Evolutionary conservation across 1,140 invertebrate genomes (phyloP).

Genomic region (Spodoptera frugiperda): DNA sequence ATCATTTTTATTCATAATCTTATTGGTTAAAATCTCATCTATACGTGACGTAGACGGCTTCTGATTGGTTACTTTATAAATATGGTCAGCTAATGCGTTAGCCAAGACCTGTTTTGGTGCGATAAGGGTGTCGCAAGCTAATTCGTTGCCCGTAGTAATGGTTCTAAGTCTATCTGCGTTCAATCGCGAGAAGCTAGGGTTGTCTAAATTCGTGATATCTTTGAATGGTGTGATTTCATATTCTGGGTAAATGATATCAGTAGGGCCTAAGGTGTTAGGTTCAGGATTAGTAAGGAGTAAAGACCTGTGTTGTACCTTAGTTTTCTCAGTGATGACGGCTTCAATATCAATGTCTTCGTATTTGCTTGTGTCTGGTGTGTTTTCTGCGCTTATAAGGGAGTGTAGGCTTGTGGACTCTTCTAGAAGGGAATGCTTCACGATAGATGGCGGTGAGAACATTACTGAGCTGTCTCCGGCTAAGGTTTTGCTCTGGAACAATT

Average conservation of each 20-base stretch:
- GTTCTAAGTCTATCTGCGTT: conserved; percentile 82
- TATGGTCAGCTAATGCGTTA: conserved; percentile 82
- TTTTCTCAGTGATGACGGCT: conserved; percentile 73
- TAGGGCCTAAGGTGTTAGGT: conserved; percentile 64
- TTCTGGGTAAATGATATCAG: conserved; percentile 37
- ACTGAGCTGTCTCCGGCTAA: conserved; percentile 92
- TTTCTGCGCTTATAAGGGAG: conserved; percentile 80
- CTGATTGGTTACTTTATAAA: conserved; percentile 86
- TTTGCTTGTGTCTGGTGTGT: conserved; percentile 74
- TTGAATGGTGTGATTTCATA: conserved; percentile 58
- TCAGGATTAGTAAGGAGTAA: conserved; percentile 77
- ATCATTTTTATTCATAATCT: conserved; percentile 67
- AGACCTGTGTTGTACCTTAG: conserved; percentile 86
- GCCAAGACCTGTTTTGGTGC: conserved; percentile 82
- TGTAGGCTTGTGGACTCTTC: conserved; percentile 84
- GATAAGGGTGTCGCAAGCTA: conserved; percentile 71
- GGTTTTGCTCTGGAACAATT: conserved; percentile 92
- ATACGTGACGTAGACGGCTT: conserved; percentile 82
- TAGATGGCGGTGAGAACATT: conserved; percentile 94
- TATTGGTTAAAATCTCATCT: conserved; percentile 84
- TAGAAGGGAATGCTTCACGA: conserved; percentile 88
- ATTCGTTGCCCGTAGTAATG: conserved; percentile 69
- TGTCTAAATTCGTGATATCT: conserved; percentile 77
- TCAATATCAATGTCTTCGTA: conserved; percentile 78
- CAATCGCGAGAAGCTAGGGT: conserved; percentile 76